Evolutionary conservation across 2,113 vertebrate genomes (phyloP).

Genomic region (Bujurquina vittata): DNA sequence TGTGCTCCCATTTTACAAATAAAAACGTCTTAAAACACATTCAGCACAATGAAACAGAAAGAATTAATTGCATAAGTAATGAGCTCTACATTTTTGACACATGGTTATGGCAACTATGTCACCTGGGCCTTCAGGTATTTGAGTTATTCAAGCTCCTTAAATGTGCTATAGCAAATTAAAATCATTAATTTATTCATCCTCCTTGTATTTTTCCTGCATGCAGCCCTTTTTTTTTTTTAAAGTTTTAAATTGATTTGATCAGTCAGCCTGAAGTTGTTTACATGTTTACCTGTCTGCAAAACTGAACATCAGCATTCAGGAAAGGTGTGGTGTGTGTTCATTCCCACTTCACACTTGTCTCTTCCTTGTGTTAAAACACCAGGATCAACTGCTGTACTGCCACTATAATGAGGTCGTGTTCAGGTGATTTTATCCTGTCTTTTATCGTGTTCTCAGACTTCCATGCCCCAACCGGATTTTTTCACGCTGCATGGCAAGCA

Average conservation of each 20-base stretch:
- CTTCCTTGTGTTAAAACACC: neutral
- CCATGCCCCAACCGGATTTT: neutral
- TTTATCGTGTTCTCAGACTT: neutral
- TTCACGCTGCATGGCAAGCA: neutral
- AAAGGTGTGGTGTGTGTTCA: neutral
- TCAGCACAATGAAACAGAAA: no score
- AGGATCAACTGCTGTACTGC: neutral
- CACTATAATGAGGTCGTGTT: neutral
- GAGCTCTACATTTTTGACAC: neutral
- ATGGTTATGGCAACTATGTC: neutral
- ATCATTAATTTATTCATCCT: no score
- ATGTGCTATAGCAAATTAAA: no score
- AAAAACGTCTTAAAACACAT: no score
- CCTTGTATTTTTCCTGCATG: no score
- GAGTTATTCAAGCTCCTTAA: neutral
- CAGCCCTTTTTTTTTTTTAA: no score
- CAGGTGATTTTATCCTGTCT: constrained; percentile 2
- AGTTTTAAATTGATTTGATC: neutral
- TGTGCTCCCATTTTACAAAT: no score
- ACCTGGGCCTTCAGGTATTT: neutral
- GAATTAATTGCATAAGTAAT: neutral
- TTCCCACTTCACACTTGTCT: neutral
- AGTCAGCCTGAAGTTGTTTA: neutral
- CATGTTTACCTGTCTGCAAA: neutral
- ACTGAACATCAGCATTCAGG: neutral